A percentile compares a stretch with the other conserved stretches of the same genome.
These are phyloP conservation scores for Spizaetus ornatus DNA, from an alignment of 2,113 vertebrate species.

Conservation along the genomic window DNA sequence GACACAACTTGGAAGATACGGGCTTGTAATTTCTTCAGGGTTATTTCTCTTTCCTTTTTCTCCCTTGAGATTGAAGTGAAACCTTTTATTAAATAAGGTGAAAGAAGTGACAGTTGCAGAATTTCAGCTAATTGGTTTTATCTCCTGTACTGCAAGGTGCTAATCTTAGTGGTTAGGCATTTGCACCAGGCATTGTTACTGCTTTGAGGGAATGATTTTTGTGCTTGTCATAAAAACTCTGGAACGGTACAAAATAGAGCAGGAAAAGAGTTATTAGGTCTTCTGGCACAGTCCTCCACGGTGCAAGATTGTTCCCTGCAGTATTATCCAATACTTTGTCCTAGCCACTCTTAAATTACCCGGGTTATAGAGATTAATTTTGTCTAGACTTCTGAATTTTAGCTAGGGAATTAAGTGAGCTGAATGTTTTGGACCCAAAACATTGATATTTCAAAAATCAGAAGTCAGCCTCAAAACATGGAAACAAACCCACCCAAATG, in stretches of 20 bases:
- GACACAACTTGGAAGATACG: neutral
- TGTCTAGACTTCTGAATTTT: neutral
- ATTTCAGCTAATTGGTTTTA: neutral
- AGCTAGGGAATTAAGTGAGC: neutral
- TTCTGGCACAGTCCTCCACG: neutral
- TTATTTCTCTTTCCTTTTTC: conserved; percentile 2
- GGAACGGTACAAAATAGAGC: neutral
- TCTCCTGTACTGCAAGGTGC: neutral
- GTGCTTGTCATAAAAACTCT: neutral
- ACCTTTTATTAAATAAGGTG: neutral
- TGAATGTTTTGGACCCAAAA: neutral
- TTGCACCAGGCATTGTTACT: neutral
- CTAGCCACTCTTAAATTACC: neutral
- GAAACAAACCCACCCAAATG: neutral
- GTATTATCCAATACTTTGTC: neutral
- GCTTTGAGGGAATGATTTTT: neutral
- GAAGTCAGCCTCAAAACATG: neutral
- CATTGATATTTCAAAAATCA: neutral
- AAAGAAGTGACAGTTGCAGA: neutral
- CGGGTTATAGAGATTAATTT: neutral
- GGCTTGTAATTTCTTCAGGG: neutral
- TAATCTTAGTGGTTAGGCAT: neutral
- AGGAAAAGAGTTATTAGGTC: neutral
- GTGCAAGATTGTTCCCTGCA: neutral
- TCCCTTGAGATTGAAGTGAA: neutral